Base-by-base conservation (phyloP, 2,113 vertebrate species). In the Lophochroa leadbeateri region DNA sequence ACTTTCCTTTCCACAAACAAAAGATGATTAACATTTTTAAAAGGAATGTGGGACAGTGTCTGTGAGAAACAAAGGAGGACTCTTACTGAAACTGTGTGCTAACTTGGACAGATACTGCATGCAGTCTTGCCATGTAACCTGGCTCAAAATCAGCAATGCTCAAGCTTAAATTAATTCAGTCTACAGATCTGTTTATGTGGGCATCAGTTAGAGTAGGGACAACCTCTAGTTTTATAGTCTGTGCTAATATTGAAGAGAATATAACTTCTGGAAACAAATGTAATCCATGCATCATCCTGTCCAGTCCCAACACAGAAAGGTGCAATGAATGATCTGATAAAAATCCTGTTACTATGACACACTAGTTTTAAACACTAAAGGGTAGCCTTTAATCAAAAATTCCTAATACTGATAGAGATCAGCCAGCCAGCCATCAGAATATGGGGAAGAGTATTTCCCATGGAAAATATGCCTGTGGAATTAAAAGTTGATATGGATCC, bases 61-160 rank as follows among this genome's bases (percentile, higher is more conserved):
- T 91, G 79, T 60, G 39, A 91, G 90, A 95, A 95, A 82, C 67
- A 87, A 94, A 88, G 86, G 55, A 81, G 65, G 31, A 74, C 53
- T 80, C 75, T 95, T 0, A 24, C 43, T 74, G 75, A 90, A 93
- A 82, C 72, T 63, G 63, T 90, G 94, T 94, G 84, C 31, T 94
- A 77, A 90, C 85, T 94, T 95, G 94, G 92, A 92, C 29, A 82
- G 68, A 94, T 77, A 76, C n/a, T 65, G n/a, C 39, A 74, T 2
- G 4, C 70, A 93, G 35, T 68, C 75, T 75, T 82, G 70, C 91
- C 92, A 87, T 90, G 53, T 80, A 95, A 96, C 49, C 75, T 94
- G 90, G 78, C 90, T 74, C 58, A 87, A 69, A 82, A 94, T 80
- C 92, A 94, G 85, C 71, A 96, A 37, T 35, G 71, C 71, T 92